phyloP scores from a whole-genome alignment of 2,113 vertebrate genomes.

The Craseonycteris thonglongyai region DNA sequence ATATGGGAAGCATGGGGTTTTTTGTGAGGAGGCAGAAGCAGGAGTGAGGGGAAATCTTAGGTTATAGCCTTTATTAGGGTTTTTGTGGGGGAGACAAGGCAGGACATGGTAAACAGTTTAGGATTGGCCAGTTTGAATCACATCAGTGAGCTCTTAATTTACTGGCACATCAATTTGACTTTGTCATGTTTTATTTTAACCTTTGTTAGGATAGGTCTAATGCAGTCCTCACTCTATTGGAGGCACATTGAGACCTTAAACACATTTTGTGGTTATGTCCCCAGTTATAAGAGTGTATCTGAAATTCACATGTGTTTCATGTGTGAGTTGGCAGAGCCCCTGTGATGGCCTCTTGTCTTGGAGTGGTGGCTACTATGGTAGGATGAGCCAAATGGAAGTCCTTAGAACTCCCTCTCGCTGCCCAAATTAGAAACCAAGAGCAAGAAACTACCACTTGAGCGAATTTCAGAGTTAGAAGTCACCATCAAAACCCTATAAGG shows the following conservation, averaged over 20 bases:
- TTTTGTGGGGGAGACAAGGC: neutral
- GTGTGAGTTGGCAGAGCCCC: neutral
- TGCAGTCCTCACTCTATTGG: neutral
- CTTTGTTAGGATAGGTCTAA: neutral
- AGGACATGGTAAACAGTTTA: neutral
- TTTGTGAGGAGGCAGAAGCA: neutral
- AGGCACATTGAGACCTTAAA: neutral
- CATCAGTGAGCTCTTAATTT: neutral
- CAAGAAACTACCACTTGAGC: too few relatives aligned
- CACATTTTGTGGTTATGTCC: neutral
- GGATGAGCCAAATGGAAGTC: neutral
- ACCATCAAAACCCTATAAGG: neutral
- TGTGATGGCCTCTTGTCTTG: neutral
- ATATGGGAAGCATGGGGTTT: neutral
- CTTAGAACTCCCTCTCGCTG: neutral
- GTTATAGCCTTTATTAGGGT: neutral
- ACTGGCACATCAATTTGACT: neutral
- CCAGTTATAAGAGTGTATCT: neutral
- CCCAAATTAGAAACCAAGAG: neutral
- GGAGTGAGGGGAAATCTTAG: neutral
- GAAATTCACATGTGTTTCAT: neutral
- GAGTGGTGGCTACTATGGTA: neutral
- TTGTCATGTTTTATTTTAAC: neutral
- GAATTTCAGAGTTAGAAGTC: neutral
- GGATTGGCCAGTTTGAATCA: neutral